Evolutionary conservation across 2,113 vertebrate genomes (phyloP), one percentile per base, ranked within the genome.

Genomic region (Callaeas wilsoni): DNA sequence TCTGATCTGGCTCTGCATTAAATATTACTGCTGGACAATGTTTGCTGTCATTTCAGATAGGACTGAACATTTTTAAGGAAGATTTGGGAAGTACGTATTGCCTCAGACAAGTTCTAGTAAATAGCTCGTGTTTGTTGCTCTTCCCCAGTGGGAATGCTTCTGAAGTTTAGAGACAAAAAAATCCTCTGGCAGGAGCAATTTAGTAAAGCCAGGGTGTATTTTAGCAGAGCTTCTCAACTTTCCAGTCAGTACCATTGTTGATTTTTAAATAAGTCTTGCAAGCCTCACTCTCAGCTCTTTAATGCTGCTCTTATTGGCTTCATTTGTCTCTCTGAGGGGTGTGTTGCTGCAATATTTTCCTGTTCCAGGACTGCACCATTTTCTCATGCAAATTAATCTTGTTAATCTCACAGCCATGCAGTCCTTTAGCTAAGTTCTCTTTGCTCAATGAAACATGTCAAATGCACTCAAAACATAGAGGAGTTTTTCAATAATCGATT

Each of bases 21-120:
- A 76, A n/a, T 52, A 13, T 69, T 60, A 16, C 27, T 65, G 75
- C 60, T 92, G 71, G 55, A 80, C 90, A 37, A 11, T 35, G 60
- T 86, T 87, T 84, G 69, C 71, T 89, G 80, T 92, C 83, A 78
- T 71, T 94, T 95, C 89, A 81, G 80, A 64, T 95, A 90, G 69
- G 21, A 71, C 41, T 56, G 83, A 84, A 56, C 53, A 57, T 92
- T 92, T 90, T 90, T 42, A 87, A 92, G 86, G 71, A 90, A 55
- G 41, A 27, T 68, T 93, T 82, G 37, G 75, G 37, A 92, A 84
- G 65, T 60, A 23, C 20, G 19, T 76, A 30, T 73, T 94, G 83
- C 49, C 49, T 90, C 65, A 39, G 56, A 87, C 5, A 1, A 39
- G 71, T 96, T 71, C 37, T 74, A 77, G 80, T 82, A 92, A 93